These are phyloP conservation scores for Lepidothrix coronata DNA, from an alignment of 2,113 vertebrate genomes.

Conservation along the genomic window DNA sequence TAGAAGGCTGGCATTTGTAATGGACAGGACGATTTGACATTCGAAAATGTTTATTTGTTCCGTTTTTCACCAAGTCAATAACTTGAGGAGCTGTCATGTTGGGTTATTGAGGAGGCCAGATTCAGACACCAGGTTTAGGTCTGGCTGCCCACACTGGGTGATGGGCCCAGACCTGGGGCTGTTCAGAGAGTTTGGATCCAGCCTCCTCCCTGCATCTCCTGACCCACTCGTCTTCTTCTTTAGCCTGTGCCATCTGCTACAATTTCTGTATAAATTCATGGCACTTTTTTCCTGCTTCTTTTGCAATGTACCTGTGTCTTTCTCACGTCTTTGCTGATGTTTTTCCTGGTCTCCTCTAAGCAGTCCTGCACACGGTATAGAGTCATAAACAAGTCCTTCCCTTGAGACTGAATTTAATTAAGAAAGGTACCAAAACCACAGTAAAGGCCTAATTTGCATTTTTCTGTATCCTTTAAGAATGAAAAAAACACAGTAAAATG, in stretches of 20 bases:
- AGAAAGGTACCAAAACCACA: neutral
- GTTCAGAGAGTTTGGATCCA: neutral
- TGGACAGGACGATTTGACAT: neutral
- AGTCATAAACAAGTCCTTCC: neutral
- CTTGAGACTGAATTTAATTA: constrained; percentile 16
- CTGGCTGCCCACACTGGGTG: rapidly evolving
- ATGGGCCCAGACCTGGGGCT: neutral
- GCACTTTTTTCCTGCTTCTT: neutral
- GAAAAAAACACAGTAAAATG: neutral
- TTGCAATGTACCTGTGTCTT: neutral
- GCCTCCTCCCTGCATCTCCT: neutral
- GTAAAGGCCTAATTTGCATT: constrained; percentile 4
- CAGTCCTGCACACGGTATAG: neutral
- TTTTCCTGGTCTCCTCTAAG: neutral
- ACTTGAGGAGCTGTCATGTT: neutral
- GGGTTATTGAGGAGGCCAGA: neutral
- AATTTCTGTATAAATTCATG: neutral
- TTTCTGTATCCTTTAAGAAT: neutral
- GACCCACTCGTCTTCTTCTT: neutral
- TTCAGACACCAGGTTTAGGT: neutral
- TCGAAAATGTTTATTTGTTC: neutral
- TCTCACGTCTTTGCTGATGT: neutral
- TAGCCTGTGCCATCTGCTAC: neutral
- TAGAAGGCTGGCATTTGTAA: neutral
- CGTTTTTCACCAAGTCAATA: neutral